A percentile compares a stretch with the other conserved stretches of the same genome.
Evolutionary conservation across 2,888 invertebrate genomes (phyloP).

Genomic region (Tolmerus cingulatus): DNA sequence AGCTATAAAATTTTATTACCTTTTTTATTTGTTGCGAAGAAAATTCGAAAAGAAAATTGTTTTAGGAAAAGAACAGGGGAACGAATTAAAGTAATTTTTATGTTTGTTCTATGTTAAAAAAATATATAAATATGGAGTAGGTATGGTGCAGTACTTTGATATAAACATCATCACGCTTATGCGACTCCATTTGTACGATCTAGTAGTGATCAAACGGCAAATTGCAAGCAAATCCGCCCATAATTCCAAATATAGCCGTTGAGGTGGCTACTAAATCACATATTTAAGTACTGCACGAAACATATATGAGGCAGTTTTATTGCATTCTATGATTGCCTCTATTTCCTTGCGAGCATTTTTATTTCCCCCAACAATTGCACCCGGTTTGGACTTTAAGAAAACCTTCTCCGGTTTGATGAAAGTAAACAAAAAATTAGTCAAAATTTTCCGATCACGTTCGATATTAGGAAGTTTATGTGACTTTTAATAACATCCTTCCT

Average conservation of each 20-base stretch:
- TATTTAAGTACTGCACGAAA: background rate
- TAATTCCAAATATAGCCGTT: conserved; percentile 3
- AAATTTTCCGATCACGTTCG: conserved; percentile 19
- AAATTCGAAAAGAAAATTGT: background rate
- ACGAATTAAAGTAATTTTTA: background rate
- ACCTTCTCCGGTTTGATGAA: background rate
- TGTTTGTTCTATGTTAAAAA: background rate
- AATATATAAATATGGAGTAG: background rate
- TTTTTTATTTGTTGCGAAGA: background rate
- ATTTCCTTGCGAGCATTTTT: conserved; percentile 17
- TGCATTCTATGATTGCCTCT: background rate
- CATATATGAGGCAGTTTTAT: background rate
- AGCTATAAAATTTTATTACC: background rate
- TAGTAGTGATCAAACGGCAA: background rate
- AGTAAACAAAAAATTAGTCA: conserved; percentile 7
- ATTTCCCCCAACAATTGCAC: background rate
- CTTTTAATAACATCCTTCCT: conserved; percentile 35
- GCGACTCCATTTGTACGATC: background rate
- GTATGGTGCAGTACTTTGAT: background rate
- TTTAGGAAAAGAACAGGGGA: background rate
- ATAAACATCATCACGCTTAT: background rate
- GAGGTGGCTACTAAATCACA: background rate
- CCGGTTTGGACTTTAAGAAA: background rate
- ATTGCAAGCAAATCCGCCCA: background rate
- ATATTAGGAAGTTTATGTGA: conserved; percentile 28